These are phyloP conservation scores for Pandemis heparana DNA, from an alignment of 2,888 invertebrate species.

Conservation along the genomic window DNA sequence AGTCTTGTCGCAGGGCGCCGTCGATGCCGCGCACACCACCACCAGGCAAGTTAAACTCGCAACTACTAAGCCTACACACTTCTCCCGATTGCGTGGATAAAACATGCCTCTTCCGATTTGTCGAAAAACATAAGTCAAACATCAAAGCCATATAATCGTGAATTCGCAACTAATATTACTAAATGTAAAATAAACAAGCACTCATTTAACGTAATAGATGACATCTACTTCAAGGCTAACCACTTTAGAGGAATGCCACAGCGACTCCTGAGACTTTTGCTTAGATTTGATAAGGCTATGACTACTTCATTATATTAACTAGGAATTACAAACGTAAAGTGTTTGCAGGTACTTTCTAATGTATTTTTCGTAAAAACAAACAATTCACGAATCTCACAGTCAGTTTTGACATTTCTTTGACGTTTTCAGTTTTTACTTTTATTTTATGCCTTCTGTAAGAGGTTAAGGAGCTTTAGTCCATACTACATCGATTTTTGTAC, in stretches of 20 bases:
- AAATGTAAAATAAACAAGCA: slow-evolving; percentile 85
- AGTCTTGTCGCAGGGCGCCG: slow-evolving; percentile 92
- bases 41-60: slow-evolving; percentile 80
- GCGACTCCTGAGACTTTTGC: slow-evolving; percentile 58
- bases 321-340: slow-evolving; percentile 59
- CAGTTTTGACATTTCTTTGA: slow-evolving; percentile 74
- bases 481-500: too few species aligned
- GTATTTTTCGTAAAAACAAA: slow-evolving; percentile 80
- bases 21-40: slow-evolving; percentile 79
- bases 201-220: slow-evolving; percentile 81
- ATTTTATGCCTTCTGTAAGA: too few species aligned
- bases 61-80: slow-evolving; percentile 81
- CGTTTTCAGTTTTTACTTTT: slow-evolving; percentile 20
- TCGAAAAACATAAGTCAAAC: slow-evolving; percentile 82
- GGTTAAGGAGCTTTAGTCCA: too few species aligned
- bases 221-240: slow-evolving; percentile 86
- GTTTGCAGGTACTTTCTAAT: slow-evolving; percentile 75
- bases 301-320: slow-evolving; percentile 53
- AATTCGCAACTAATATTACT: slow-evolving; percentile 79
- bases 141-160: slow-evolving; percentile 84
- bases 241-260: slow-evolving; percentile 72
- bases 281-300: slow-evolving; percentile 54
- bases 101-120: slow-evolving; percentile 82
- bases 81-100: slow-evolving; percentile 82
- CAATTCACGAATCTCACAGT: slow-evolving; percentile 78